Evolutionary conservation across 2,797 vertebrate species (phyloP).

Genomic region (Hippopotamyrus pictus): DNA sequence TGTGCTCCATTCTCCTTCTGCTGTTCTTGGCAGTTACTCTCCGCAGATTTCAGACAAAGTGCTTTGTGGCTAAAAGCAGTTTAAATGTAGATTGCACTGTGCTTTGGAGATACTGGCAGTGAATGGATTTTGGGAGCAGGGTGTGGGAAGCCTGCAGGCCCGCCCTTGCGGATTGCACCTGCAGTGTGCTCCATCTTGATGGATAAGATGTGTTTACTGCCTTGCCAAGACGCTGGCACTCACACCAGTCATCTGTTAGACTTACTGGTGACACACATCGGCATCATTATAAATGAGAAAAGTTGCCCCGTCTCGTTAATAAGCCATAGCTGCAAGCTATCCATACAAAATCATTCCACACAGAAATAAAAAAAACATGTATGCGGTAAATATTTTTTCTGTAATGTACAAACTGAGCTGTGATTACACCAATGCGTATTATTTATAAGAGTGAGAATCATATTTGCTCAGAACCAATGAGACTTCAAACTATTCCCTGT

Average conservation of each 20-base stretch:
- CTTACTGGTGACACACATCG: not conserved
- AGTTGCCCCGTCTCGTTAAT: not conserved
- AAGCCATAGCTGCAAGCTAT: not conserved
- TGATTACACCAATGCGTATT: not conserved
- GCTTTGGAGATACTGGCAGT: not conserved
- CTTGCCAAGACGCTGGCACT: not conserved
- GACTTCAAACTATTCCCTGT: not conserved
- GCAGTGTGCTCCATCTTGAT: not conserved
- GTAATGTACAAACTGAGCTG: not conserved
- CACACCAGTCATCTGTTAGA: not conserved
- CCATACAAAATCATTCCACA: not conserved
- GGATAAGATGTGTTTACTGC: not conserved
- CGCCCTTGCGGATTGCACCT: not conserved
- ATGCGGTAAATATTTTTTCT: not conserved
- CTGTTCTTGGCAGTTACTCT: not conserved
- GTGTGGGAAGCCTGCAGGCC: not conserved
- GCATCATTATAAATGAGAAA: not conserved
- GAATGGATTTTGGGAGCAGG: not conserved
- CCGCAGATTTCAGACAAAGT: not conserved
- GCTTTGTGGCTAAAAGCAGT: not conserved
- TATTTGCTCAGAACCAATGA: not conserved
- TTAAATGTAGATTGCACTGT: not conserved
- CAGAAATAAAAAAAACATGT: not conserved
- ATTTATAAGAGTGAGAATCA: not conserved
- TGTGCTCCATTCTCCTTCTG: not conserved